Percentiles rank a stretch among this genome's conserved stretches.
phyloP scores from a whole-genome alignment of 2,888 invertebrate genomes.

The Caenorhabditis sp. region DNA sequence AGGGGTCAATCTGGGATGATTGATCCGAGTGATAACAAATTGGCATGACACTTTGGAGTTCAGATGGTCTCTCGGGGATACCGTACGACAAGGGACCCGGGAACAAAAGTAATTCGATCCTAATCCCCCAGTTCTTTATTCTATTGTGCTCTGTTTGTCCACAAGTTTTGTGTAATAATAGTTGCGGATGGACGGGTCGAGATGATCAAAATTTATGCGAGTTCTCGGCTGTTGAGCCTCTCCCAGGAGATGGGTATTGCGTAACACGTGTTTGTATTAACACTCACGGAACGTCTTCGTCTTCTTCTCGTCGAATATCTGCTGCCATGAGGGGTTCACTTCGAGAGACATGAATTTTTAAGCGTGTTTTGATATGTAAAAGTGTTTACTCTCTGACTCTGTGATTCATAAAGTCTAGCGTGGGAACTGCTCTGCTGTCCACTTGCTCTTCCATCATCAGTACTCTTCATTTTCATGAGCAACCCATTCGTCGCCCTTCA shows the following conservation, averaged over 20 bases:
- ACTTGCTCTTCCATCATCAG: slow-evolving; percentile 25
- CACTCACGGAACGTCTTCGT: slow-evolving; percentile 38
- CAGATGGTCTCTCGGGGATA: slow-evolving; percentile 33
- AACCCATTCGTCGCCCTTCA: slow-evolving; percentile 27
- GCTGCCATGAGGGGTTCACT: slow-evolving; percentile 39
- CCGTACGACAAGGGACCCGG: not conserved
- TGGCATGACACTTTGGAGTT: slow-evolving; percentile 63
- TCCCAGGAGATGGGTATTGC: slow-evolving; percentile 37
- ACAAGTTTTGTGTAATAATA: slow-evolving; percentile 59
- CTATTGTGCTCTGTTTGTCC: slow-evolving; percentile 42
- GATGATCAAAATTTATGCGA: slow-evolving; percentile 61
- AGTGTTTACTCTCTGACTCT: slow-evolving; percentile 55
- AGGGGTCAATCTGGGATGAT: slow-evolving; percentile 59
- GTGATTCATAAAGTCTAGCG: slow-evolving; percentile 56
- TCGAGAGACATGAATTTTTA: slow-evolving; percentile 55
- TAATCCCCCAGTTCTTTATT: slow-evolving; percentile 56
- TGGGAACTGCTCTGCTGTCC: slow-evolving; percentile 47
- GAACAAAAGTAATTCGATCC: slow-evolving; percentile 47
- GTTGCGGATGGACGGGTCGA: slow-evolving; percentile 50
- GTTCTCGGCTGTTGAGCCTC: slow-evolving; percentile 46
- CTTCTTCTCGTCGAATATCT: slow-evolving; percentile 32
- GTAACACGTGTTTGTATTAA: slow-evolving; percentile 62
- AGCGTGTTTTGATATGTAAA: slow-evolving; percentile 63
- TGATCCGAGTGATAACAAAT: slow-evolving; percentile 63
- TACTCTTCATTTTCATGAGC: slow-evolving; percentile 37